Conservation (phyloP, 2,888 invertebrate genomes). For the Pegoplata infirma region DNA sequence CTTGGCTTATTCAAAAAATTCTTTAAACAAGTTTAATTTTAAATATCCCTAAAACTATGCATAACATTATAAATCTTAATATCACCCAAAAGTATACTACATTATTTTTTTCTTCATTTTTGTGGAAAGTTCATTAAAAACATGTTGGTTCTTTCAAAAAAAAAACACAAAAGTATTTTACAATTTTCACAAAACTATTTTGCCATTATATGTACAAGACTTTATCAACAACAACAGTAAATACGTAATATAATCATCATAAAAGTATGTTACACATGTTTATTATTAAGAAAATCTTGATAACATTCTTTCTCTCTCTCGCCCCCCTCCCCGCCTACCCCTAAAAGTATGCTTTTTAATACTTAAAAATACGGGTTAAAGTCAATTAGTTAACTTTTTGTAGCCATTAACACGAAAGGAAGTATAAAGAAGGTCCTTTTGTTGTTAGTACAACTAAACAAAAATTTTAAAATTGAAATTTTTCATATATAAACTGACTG, state of each 20-base stretch:
- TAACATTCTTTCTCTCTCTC: background rate
- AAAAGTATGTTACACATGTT: conserved; percentile 46
- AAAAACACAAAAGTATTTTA: conserved; percentile 4
- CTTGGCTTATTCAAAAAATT: too few relatives aligned
- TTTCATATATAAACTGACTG: background rate
- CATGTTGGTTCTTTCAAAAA: background rate
- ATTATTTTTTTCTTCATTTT: background rate
- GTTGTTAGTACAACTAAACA: background rate
- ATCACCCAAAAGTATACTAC: background rate
- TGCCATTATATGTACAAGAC: background rate
- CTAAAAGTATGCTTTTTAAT: conserved; percentile 30
- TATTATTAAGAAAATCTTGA: conserved; percentile 14
- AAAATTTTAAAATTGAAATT: background rate
- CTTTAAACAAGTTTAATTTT: too few relatives aligned
- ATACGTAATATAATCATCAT: background rate
- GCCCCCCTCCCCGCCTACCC: background rate
- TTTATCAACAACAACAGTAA: background rate
- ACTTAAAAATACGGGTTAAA: conserved; percentile 39
- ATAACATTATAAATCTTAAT: background rate
- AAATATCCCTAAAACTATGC: too few relatives aligned
- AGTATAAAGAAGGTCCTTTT: background rate
- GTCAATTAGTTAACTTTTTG: conserved; percentile 49
- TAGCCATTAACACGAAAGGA: background rate
- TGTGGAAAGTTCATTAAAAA: background rate
- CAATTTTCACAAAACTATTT: conserved; percentile 29